phyloP scores from a whole-genome alignment of 2,888 invertebrate genomes.

The Hemistola chrysoprasaria region DNA sequence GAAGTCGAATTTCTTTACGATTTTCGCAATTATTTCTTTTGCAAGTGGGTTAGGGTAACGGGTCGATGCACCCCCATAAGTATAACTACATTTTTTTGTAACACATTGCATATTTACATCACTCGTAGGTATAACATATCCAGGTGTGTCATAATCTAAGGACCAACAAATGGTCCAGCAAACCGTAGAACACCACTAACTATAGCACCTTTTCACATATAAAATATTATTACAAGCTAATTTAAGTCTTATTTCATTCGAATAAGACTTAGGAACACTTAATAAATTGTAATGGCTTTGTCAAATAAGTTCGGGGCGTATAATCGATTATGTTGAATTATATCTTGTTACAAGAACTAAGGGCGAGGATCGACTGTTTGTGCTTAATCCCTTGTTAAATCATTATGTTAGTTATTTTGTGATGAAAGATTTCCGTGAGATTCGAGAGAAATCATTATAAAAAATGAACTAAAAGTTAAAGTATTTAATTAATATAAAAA shows the following conservation, averaged over 20 bases:
- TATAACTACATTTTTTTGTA: too few species aligned
- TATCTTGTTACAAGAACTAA: constrained; percentile 53
- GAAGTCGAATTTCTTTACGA: too few species aligned
- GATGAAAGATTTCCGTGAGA: too few species aligned
- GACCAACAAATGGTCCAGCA: constrained; percentile 58
- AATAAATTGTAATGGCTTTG: constrained; percentile 31
- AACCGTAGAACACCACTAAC: constrained; percentile 41
- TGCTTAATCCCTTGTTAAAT: constrained; percentile 42
- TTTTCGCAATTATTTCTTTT: too few species aligned
- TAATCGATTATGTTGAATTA: constrained; percentile 70
- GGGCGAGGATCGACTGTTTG: constrained; percentile 39
- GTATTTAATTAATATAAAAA: too few species aligned
- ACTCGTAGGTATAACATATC: constrained; percentile 27
- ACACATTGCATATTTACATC: too few species aligned
- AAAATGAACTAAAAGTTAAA: too few species aligned
- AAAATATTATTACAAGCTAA: constrained; percentile 15
- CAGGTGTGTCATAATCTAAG: constrained; percentile 28
- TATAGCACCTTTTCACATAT: constrained; percentile 15
- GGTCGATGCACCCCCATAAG: too few species aligned
- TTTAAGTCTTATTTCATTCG: constrained; percentile 18
- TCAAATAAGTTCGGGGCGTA: constrained; percentile 63
- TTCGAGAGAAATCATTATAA: too few species aligned
- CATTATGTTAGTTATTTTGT: constrained; percentile 30
- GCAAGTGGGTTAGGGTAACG: too few species aligned
- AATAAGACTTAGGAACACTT: constrained; percentile 13